Evolutionary conservation across 2,113 vertebrate genomes (phyloP), one percentile per base, ranked within the genome.

Genomic region (Entomyzon cyanotis): DNA sequence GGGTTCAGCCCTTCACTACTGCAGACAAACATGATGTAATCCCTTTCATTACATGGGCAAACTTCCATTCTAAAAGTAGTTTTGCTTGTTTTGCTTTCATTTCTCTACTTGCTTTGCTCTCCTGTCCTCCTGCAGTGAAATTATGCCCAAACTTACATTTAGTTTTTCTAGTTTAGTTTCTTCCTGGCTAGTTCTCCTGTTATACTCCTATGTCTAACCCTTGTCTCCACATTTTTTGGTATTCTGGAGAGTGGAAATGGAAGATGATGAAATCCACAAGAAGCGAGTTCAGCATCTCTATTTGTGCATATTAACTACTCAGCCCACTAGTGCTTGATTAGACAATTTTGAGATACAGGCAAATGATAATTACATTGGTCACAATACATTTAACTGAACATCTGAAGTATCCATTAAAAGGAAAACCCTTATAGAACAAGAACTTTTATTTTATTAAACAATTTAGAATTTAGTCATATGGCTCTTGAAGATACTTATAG

Each of bases 391-490:
- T 89, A 93, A 84, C 69, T 82, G 93, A 94, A 86, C 39, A 78
- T 74, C 76, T 90, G 80, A 96, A 96, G 76, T 93, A 92, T 79
- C 79, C 90, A 89, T 96, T 95, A 84, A 78, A 80, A 93, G 82
- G 35, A 76, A 92, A 95, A 60, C 35, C 39, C 79, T 92, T 67
- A 90, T 84, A 81, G 83, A 84, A 74, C 58, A 87, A 58, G 83
- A 94, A 92, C 64, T 89, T 96, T 63, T 84, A 83, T 90, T 95
- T 93, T 87, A 96, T 95, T 94, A 92, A 95, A 84, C 11, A 20
- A 78, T 92, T 96, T 87, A 59, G 69, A 82, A 93, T 90, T 94
- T 9, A 5, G 37, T 89, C 44, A 17, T 73, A 49, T 16, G 56
- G 83, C 59, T 92, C 88, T 93, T 71, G 65, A 88, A 88, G 79